Evolutionary conservation across 1,140 invertebrate species (phyloP).

Genomic region (Drosophila carrolli): DNA sequence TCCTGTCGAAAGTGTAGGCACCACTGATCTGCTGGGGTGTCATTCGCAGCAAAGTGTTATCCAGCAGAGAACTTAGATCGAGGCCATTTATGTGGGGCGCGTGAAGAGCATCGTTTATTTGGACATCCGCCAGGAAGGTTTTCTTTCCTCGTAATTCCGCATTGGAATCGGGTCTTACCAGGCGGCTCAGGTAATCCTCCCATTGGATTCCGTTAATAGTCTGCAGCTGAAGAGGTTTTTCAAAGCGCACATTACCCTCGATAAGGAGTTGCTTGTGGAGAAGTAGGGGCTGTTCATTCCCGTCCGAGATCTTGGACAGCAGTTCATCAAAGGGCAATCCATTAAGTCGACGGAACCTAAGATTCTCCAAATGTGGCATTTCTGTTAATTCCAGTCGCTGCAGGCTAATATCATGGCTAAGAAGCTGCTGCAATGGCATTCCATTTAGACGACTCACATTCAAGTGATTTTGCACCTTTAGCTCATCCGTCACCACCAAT

Average conservation of each 20-base stretch:
- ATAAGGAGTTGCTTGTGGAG: slow-evolving; percentile 71
- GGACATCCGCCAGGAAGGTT: slow-evolving; percentile 43
- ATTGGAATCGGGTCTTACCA: slow-evolving; percentile 55
- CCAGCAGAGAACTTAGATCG: slow-evolving; percentile 53
- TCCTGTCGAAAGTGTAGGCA: slow-evolving; percentile 45
- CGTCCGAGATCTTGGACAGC: slow-evolving; percentile 38
- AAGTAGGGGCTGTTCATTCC: slow-evolving; percentile 30
- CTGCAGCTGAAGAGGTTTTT: slow-evolving; percentile 40
- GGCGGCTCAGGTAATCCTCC: slow-evolving; percentile 24
- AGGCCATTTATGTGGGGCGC: slow-evolving; percentile 38
- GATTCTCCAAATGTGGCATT: slow-evolving; percentile 21
- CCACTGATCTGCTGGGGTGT: slow-evolving; percentile 66
- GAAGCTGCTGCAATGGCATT: slow-evolving; percentile 39
- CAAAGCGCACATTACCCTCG: slow-evolving; percentile 71
- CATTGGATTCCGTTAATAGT: slow-evolving; percentile 58
- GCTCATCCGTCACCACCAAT: slow-evolving; percentile 27
- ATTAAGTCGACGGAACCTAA: slow-evolving; percentile 66
- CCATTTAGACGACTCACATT: slow-evolving; percentile 46
- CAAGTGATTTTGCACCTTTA: slow-evolving; percentile 25
- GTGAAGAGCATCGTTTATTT: slow-evolving; percentile 48
- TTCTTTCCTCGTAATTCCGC: slow-evolving; percentile 48
- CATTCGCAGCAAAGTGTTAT: slow-evolving; percentile 64
- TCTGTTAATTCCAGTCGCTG: slow-evolving; percentile 51
- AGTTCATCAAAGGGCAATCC: slow-evolving; percentile 63
- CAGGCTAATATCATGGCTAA: slow-evolving; percentile 50